Conservation (phyloP, 2,888 invertebrate species). For the Hanleya hanleyi region DNA sequence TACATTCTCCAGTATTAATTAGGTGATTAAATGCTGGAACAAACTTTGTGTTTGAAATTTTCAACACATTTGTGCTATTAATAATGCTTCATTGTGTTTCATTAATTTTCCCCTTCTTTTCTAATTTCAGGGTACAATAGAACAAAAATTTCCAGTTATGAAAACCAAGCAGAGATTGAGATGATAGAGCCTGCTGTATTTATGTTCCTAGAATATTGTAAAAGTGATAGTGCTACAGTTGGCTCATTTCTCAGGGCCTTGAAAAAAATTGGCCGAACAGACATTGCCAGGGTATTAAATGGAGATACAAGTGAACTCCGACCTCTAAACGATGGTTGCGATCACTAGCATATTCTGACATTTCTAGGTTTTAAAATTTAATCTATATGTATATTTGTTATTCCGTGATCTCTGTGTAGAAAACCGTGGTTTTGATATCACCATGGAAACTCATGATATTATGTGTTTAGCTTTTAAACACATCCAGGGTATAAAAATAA, state of each 20-base stretch:
- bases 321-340: conserved; percentile 12
- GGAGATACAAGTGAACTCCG: conserved; percentile 32
- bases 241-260: conserved; percentile 51
- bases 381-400: too few species aligned
- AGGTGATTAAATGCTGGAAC: too few species aligned
- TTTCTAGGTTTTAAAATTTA: background rate
- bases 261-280: conserved; percentile 52
- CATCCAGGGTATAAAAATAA: too few species aligned
- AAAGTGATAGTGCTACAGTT: conserved; percentile 49
- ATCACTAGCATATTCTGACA: background rate
- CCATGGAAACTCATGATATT: too few species aligned
- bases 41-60: too few species aligned
- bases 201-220: conserved; percentile 55
- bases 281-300: conserved; percentile 46
- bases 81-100: too few species aligned
- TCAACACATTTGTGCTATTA: too few species aligned
- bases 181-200: conserved; percentile 40
- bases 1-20: too few species aligned
- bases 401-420: too few species aligned
- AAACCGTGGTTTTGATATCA: too few species aligned
- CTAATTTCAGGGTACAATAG: conserved; percentile 53
- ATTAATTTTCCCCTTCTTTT: background rate
- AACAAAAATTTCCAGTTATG: conserved; percentile 45
- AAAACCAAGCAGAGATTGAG: conserved; percentile 35
- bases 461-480: too few species aligned